Evolutionary conservation across 2,113 vertebrate species (phyloP), one percentile per base, ranked within the genome.

Genomic region (Sarotherodon lohbergeri): DNA sequence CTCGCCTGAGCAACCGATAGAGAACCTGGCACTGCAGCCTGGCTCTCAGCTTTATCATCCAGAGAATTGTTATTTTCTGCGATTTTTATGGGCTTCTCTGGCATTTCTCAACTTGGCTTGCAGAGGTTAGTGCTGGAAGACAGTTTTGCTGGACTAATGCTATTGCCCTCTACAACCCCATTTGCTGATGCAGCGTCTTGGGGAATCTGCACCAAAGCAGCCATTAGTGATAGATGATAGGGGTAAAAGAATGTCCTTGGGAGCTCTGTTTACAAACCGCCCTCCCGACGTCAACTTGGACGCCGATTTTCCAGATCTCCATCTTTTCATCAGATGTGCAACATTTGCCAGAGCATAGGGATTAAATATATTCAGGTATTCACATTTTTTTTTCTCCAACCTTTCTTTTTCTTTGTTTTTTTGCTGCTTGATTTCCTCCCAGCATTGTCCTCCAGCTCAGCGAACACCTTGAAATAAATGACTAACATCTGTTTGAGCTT

Each of bases 401-500:
- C 36, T 41, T 68, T 41, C 41, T 41, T 68, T 9, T 68, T 66
- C 36, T 8, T 68, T 39, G n/a, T 84, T 43, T 16, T 50, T 59
- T 59, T 46, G 8, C 55, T 81, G 83, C 87, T 95, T 94, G 94
- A 95, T 41, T 41, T 76, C 32, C 50, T 93, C 94, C 93, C 86
- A 92, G 89, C 80, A 88, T 92, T 91, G 90, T 95, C 76, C 89
- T 87, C 50, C 54, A 78, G 55, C 86, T 93, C 91, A 87, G 68
- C 9, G 86, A 93, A 94, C 92, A 94, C 93, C 91, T 94, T 86
- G 61, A 87, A 94, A 89, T 91, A 91, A 94, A 96, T 93, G 61
- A 92, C 89, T 95, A 85, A 93, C 95, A 96, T 94, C 90, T 96
- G 94, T 92, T 88, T 80, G 68, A 90, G 88, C 52, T 86, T 86